These are phyloP conservation scores for Dendrocincla fuliginosa DNA, from an alignment of 2,797 vertebrate genomes.

Conservation along the genomic window DNA sequence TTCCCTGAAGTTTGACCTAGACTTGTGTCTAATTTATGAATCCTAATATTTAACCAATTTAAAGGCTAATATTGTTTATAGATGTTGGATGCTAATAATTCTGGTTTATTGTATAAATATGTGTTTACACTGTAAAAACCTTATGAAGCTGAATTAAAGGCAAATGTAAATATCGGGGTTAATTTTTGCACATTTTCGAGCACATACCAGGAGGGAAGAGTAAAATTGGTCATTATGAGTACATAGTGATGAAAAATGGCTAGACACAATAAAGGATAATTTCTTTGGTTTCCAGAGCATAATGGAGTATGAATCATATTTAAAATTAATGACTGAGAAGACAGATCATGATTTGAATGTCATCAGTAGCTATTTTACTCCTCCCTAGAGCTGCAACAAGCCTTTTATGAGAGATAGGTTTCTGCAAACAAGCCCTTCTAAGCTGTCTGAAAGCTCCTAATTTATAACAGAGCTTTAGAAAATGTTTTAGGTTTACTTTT, in stretches of 20 bases:
- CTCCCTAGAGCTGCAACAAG: slow-evolving; percentile 66
- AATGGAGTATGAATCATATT: slow-evolving; percentile 79
- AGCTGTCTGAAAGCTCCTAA: slow-evolving; percentile 63
- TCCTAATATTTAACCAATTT: slow-evolving; percentile 66
- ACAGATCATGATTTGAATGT: slow-evolving; percentile 77
- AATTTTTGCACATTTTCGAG: slow-evolving; percentile 68
- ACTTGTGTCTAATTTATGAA: slow-evolving; percentile 33
- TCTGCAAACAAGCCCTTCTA: slow-evolving; percentile 62
- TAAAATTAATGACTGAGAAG: slow-evolving; percentile 79
- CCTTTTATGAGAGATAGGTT: slow-evolving; percentile 70
- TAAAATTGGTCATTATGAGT: slow-evolving; percentile 74
- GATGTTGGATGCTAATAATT: slow-evolving; percentile 67
- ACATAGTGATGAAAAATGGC: slow-evolving; percentile 75
- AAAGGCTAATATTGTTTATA: slow-evolving; percentile 69
- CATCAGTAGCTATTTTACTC: slow-evolving; percentile 79
- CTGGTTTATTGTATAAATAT: slow-evolving; percentile 70
- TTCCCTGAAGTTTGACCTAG: background rate
- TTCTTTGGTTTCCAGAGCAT: slow-evolving; percentile 76
- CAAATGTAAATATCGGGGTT: slow-evolving; percentile 65
- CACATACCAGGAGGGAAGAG: slow-evolving; percentile 54
- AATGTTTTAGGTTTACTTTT: slow-evolving; percentile 54
- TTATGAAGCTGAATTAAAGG: slow-evolving; percentile 72
- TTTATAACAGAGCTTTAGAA: slow-evolving; percentile 69
- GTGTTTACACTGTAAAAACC: slow-evolving; percentile 61
- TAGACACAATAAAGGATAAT: slow-evolving; percentile 77